Conservation (phyloP, 2,888 invertebrate genomes). For the Tipula helvola region DNA sequence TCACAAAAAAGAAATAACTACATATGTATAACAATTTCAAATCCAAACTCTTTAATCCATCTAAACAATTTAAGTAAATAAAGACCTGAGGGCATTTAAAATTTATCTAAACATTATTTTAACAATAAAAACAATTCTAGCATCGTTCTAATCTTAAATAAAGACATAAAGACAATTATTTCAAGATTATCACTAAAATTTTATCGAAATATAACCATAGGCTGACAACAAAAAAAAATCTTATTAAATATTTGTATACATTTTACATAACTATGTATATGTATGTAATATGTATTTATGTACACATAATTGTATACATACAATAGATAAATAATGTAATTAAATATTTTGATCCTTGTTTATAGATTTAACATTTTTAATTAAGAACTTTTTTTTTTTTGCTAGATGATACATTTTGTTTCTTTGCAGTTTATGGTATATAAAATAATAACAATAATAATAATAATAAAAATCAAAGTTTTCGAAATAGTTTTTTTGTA, state of each 20-base stretch:
- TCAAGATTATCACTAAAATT: not conserved
- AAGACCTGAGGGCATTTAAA: not conserved
- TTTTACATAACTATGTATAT: not conserved
- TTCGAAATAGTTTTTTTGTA: conserved; percentile 23
- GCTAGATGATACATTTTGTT: not conserved
- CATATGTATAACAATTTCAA: too few species aligned
- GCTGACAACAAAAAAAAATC: not conserved
- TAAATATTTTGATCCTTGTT: not conserved
- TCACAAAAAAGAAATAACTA: not conserved
- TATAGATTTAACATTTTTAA: not conserved
- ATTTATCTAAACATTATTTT: not conserved
- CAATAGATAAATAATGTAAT: not conserved
- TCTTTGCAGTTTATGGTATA: not conserved
- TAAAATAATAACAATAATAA: not conserved
- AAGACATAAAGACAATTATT: not conserved
- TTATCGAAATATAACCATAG: not conserved
- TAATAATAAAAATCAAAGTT: conserved; percentile 25
- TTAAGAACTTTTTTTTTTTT: not conserved
- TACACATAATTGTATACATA: not conserved
- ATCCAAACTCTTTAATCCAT: not conserved
- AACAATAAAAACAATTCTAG: not conserved
- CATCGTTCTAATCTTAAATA: not conserved
- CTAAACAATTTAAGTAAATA: not conserved
- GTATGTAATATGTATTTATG: not conserved
- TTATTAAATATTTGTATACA: not conserved